These are phyloP conservation scores for Saxidomus purpurata DNA, from an alignment of 1,140 invertebrate genomes.

Conservation along the genomic window DNA sequence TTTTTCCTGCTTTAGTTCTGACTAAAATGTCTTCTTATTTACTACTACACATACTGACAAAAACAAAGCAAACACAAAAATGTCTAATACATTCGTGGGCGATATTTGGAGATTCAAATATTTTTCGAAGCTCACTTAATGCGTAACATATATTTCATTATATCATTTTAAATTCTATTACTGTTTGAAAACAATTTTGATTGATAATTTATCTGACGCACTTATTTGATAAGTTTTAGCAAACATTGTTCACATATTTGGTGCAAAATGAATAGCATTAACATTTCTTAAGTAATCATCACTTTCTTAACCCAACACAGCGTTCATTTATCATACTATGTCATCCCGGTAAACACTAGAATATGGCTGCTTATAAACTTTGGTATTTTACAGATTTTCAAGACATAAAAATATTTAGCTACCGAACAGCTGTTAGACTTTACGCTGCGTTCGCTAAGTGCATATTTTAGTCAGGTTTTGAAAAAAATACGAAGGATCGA, in stretches of 20 bases:
- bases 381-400: neutral
- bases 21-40: no score
- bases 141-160: neutral
- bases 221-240: neutral
- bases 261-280: slow-evolving; percentile 1
- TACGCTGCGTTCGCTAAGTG: neutral
- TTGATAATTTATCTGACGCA: slow-evolving; percentile 12
- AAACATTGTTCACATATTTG: slow-evolving; percentile 5
- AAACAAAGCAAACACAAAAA: no score
- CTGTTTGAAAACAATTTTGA: neutral
- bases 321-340: slow-evolving; percentile 1
- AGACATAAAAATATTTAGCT: neutral
- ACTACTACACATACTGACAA: no score
- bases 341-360: neutral
- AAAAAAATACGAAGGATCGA: neutral
- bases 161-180: neutral
- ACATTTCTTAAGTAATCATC: neutral
- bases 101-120: no score
- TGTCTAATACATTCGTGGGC: no score
- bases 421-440: neutral
- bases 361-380: neutral
- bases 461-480: neutral
- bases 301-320: neutral
- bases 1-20: no score
- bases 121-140: neutral